Evolutionary conservation across 2,797 vertebrate species (phyloP), one percentile per base, ranked within the genome.

Genomic region (Diceros bicornis): DNA sequence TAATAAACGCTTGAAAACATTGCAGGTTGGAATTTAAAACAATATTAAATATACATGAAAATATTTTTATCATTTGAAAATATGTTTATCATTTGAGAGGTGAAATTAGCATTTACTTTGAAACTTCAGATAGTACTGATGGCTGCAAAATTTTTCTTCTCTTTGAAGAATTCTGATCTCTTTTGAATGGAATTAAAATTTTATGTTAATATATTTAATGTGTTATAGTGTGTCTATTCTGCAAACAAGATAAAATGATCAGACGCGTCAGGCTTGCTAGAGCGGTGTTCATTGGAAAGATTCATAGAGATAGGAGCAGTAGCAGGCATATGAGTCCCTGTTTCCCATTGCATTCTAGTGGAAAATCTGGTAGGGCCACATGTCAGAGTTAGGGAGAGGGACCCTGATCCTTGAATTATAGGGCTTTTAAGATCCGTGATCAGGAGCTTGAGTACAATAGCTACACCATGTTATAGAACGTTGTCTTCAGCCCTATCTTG

Each of bases 21-120:
- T 99, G 23, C 97, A 99, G 98, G 99, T 99, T 96, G 55, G 94
- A 95, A 93, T 93, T 94, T 59, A 41, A 59, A 89, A 78, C 86
- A 50, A 52, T 74, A 57, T 75, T 94, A 90, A 71, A 59, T 96
- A 23, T 14, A 74, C 18, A 71, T 62, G 79, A 96, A 97, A 74
- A 37, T 69, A 92, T 18, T 10, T 82, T 94, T 97, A 95, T 85
- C 16, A 25, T 72, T 94, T 93, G 44, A 96, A 47, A 47, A 47
- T 69, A 92, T 18, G 16, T 86, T 94, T 97, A 95, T 85, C 16
- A 21, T 72, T 94, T 93, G 44, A 96, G 57, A 81, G 20, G 3
- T 79, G 41, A 95, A 89, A 25, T 83, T 74, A 91, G 5, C 16
- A 44, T 23, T 95, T 94, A 97, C 27, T 61, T 83, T 94, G 86